These are phyloP conservation scores for Sebastes jordani DNA, from an alignment of 2,797 vertebrate genomes.

Conservation along the genomic window DNA sequence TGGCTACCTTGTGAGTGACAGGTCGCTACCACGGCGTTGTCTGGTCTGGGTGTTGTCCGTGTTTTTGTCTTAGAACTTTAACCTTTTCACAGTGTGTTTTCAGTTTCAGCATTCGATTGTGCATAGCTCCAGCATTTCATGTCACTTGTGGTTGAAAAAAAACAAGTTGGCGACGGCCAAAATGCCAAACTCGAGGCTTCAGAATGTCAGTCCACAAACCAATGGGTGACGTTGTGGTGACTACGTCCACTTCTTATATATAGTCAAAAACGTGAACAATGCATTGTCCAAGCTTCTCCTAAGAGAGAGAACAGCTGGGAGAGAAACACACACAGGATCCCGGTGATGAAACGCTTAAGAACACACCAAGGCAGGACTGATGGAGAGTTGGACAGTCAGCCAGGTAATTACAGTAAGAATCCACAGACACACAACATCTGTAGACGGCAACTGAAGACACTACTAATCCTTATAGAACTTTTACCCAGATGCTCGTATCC, in stretches of 20 bases:
- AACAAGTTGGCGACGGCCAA: neutral
- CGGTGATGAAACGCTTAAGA: neutral
- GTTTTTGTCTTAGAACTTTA: too few species aligned
- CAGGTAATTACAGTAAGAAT: neutral
- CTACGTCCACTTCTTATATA: too few species aligned
- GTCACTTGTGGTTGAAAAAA: too few species aligned
- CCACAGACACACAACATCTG: neutral
- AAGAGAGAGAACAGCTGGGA: neutral
- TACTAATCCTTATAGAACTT: slow-evolving; percentile 3
- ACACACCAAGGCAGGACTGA: neutral
- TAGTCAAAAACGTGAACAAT: neutral
- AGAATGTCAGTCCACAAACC: too few species aligned
- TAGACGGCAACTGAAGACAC: neutral
- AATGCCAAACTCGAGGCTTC: too few species aligned
- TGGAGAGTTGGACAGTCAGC: neutral
- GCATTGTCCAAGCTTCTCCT: neutral
- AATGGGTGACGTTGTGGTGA: too few species aligned
- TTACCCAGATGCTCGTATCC: neutral
- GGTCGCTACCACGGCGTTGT: too few species aligned
- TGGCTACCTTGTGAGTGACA: too few species aligned
- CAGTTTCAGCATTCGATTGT: too few species aligned
- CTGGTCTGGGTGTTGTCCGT: too few species aligned
- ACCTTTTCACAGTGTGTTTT: too few species aligned
- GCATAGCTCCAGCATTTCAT: too few species aligned
- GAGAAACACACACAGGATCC: neutral